phyloP scores from a whole-genome alignment of 2,797 vertebrate genomes.

The Parambassis ranga region DNA sequence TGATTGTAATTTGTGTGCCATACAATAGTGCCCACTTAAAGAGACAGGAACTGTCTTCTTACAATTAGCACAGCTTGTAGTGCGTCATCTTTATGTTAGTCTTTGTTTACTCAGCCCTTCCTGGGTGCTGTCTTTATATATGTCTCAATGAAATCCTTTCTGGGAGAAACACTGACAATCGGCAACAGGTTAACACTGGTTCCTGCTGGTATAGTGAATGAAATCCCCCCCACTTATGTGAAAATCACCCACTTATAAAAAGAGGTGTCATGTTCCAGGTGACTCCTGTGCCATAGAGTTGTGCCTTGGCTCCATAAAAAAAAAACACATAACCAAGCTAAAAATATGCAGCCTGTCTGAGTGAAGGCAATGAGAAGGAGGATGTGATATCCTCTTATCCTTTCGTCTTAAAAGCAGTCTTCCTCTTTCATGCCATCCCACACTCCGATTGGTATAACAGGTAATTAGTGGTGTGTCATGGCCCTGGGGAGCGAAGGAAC shows the following conservation, averaged over 20 bases:
- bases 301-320: slow-evolving; percentile 34
- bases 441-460: slow-evolving; percentile 90
- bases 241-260: slow-evolving; percentile 62
- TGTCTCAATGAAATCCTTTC: slow-evolving; percentile 36
- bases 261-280: slow-evolving; percentile 65
- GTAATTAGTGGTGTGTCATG: slow-evolving; percentile 93
- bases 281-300: slow-evolving; percentile 47
- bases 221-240: slow-evolving; percentile 53
- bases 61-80: no score
- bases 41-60: no score
- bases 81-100: no score
- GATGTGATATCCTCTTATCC: slow-evolving; percentile 75
- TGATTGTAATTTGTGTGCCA: no score
- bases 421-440: slow-evolving; percentile 82
- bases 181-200: slow-evolving; percentile 27
- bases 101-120: no score
- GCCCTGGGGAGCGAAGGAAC: slow-evolving; percentile 78
- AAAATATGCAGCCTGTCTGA: slow-evolving; percentile 55
- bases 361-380: slow-evolving; percentile 46
- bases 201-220: slow-evolving; percentile 37
- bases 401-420: slow-evolving; percentile 84
- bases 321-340: slow-evolving; percentile 39
- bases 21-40: no score
- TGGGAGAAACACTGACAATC: slow-evolving; percentile 26
- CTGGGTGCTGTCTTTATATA: no score